Evolutionary conservation across 2,113 vertebrate genomes (phyloP).

Genomic region (Notothenia coriiceps): DNA sequence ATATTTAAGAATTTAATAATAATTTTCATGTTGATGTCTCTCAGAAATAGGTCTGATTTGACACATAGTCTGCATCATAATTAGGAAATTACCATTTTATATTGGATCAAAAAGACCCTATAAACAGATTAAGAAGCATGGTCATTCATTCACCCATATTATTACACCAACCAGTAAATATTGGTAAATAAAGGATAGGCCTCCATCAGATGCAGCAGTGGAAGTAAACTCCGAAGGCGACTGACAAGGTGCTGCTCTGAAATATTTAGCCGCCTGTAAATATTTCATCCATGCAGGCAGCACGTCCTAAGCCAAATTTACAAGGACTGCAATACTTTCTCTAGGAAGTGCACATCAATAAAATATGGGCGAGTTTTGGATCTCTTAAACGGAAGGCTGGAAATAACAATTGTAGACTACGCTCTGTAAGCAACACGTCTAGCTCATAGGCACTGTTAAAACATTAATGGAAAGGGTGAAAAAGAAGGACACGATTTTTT

Average conservation of each 20-base stretch:
- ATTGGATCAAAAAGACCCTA: constrained; percentile 10
- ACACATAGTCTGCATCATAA: background rate
- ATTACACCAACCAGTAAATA: constrained; percentile 51
- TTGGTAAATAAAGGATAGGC: constrained; percentile 72
- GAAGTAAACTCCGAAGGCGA: constrained; percentile 52
- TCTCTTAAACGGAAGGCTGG: constrained; percentile 71
- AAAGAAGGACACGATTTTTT: background rate
- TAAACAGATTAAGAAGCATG: constrained; percentile 34
- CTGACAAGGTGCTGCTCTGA: constrained; percentile 72
- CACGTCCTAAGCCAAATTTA: constrained; percentile 62
- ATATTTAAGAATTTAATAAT: constrained; percentile 14
- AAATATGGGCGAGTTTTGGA: constrained; percentile 64
- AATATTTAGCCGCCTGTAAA: constrained; percentile 76
- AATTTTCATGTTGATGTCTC: background rate
- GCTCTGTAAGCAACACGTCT: constrained; percentile 68
- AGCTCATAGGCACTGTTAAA: constrained; percentile 41
- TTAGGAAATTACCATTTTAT: background rate
- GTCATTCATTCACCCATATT: constrained; percentile 49
- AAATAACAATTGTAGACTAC: constrained; percentile 69
- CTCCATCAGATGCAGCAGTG: constrained; percentile 37
- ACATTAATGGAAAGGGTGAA: constrained; percentile 47
- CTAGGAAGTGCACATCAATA: constrained; percentile 68
- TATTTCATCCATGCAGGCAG: constrained; percentile 74
- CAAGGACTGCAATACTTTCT: constrained; percentile 52
- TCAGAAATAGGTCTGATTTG: background rate